Evolutionary conservation across 2,113 vertebrate genomes (phyloP).

Genomic region (Lathamus discolor): DNA sequence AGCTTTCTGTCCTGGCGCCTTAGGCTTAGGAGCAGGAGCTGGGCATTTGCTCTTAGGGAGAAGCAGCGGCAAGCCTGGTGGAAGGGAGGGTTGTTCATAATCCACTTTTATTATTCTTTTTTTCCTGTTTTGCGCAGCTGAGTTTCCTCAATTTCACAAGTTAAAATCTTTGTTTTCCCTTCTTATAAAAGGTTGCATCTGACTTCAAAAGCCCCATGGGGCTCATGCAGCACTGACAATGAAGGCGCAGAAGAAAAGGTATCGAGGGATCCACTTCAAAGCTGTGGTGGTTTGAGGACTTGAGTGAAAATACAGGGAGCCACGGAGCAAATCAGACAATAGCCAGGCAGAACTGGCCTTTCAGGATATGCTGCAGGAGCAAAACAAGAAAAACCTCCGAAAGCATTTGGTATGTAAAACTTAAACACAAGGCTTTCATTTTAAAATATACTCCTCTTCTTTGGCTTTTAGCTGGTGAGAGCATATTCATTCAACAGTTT

Average conservation of each 20-base stretch:
- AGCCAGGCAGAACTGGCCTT: not conserved
- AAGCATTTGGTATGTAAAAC: not conserved
- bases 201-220: not conserved
- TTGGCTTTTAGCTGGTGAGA: not conserved
- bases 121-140: not conserved
- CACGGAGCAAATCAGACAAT: fast-evolving
- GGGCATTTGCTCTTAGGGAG: not conserved
- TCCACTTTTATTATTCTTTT: not conserved
- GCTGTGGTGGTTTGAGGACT: fast-evolving
- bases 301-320: not conserved
- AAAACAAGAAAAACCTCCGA: not conserved
- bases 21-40: not conserved
- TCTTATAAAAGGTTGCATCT: not conserved
- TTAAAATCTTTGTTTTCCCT: not conserved
- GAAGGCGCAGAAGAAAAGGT: not conserved
- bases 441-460: not conserved
- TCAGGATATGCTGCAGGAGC: not conserved
- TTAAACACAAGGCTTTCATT: not conserved
- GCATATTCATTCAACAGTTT: not conserved
- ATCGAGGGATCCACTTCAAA: not conserved
- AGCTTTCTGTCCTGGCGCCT: not conserved
- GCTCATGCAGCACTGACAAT: not conserved
- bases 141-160: not conserved
- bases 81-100: not conserved
- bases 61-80: not conserved